phyloP scores from a whole-genome alignment of 2,888 invertebrate genomes.

The Nephrotoma appendiculata region DNA sequence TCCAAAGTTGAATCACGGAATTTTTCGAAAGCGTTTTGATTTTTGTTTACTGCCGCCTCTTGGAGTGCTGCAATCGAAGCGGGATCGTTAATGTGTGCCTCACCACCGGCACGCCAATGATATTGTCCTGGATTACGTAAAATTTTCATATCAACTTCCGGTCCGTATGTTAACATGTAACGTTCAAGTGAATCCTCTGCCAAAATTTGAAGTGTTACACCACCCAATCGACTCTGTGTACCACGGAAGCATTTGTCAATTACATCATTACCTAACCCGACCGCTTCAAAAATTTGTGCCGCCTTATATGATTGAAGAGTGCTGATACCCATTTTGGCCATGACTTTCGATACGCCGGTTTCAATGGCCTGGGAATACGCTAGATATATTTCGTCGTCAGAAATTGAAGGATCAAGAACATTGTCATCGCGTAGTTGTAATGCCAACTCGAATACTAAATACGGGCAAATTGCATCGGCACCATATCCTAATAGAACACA shows the following conservation, averaged over 20 bases:
- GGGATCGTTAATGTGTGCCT: conserved; percentile 96
- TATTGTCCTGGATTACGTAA: conserved; percentile 81
- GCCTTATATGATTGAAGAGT: conserved; percentile 97
- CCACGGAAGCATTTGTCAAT: conserved; percentile 86
- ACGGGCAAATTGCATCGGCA: conserved; percentile 96
- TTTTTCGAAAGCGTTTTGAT: conserved; percentile 66
- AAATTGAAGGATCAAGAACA: conserved; percentile 58
- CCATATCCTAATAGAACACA: conserved; percentile 92
- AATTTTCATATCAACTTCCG: conserved; percentile 46
- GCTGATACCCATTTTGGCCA: conserved; percentile 99
- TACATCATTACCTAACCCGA: conserved; percentile 84
- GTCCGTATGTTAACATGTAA: conserved; percentile 55
- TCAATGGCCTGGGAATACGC: conserved; percentile 87
- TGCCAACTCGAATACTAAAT: conserved; percentile 88
- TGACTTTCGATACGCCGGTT: conserved; percentile 79
- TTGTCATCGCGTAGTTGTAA: conserved; percentile 73
- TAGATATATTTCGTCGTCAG: conserved; percentile 66
- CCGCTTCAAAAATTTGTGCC: conserved; percentile 98
- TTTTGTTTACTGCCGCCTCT: conserved; percentile 78
- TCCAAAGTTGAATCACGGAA: conserved; percentile 77
- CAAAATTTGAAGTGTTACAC: conserved; percentile 78
- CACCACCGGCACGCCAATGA: conserved; percentile 95
- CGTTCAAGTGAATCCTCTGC: conserved; percentile 75
- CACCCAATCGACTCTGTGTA: conserved; percentile 60
- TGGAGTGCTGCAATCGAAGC: conserved; percentile 53